A percentile compares a stretch with the other conserved stretches of the same genome.
phyloP scores from a whole-genome alignment of 2,888 invertebrate genomes.

The Eupithecia vulgata region DNA sequence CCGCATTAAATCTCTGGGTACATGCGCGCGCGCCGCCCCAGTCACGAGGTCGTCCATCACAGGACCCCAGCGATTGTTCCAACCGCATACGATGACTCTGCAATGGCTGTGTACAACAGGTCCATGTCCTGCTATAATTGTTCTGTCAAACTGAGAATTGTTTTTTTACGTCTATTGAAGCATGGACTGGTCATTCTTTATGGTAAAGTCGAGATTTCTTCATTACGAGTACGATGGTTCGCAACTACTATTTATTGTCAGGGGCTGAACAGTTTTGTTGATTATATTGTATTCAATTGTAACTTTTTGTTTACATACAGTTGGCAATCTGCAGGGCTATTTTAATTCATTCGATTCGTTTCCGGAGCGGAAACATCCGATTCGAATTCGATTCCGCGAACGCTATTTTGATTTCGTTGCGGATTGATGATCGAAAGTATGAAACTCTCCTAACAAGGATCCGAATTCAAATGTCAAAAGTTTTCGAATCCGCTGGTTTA shows the following conservation, averaged over 20 bases:
- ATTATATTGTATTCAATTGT: slow-evolving; percentile 20
- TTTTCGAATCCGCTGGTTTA: too few species aligned
- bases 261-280: slow-evolving; percentile 16
- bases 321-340: too few species aligned
- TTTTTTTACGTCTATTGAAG: slow-evolving; percentile 20
- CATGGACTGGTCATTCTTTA: slow-evolving; percentile 24
- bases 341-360: too few species aligned
- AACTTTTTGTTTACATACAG: slow-evolving; percentile 1
- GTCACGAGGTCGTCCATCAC: slow-evolving; percentile 65
- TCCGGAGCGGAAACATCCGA: too few species aligned
- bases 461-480: too few species aligned
- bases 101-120: slow-evolving; percentile 26
- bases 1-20: slow-evolving; percentile 41
- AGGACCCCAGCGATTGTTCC: slow-evolving; percentile 55
- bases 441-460: too few species aligned
- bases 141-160: slow-evolving; percentile 33
- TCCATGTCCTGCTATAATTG: slow-evolving; percentile 36
- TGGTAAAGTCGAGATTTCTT: slow-evolving; percentile 32
- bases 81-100: slow-evolving; percentile 35
- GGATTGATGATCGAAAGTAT: too few species aligned
- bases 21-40: slow-evolving; percentile 44
- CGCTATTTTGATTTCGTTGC: too few species aligned
- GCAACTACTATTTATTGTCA: slow-evolving; percentile 14
- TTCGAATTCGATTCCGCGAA: too few species aligned
- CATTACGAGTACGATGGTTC: slow-evolving; percentile 25